Conservation (phyloP, 2,797 vertebrate genomes). For the Sebastes wilsoni region DNA sequence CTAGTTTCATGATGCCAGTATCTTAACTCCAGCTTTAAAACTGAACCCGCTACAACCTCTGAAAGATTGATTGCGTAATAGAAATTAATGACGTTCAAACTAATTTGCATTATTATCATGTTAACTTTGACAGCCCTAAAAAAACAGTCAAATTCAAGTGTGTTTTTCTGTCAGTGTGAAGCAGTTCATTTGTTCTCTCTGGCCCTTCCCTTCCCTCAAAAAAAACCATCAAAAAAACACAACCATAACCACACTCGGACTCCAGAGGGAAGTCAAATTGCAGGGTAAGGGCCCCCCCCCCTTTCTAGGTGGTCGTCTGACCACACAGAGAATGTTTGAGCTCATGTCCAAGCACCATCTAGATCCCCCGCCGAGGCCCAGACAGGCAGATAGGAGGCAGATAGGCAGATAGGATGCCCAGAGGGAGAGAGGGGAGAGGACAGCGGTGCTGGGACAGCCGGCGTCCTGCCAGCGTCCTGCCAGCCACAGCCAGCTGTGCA, state of each 20-base stretch:
- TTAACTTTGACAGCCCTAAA: neutral
- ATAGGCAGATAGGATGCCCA: conserved; percentile 9
- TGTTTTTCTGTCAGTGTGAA: neutral
- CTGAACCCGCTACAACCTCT: too few species aligned
- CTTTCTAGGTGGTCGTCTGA: neutral
- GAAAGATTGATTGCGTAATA: too few species aligned
- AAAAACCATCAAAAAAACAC: neutral
- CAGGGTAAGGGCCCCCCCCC: neutral
- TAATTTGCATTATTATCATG: too few species aligned
- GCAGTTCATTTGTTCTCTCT: neutral
- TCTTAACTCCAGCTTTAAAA: too few species aligned
- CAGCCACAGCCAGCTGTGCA: conserved; percentile 70
- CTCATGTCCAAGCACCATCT: conserved; percentile 11
- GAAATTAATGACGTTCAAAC: too few species aligned
- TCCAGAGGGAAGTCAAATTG: conserved; percentile 42
- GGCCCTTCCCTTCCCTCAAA: neutral
- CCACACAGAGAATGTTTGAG: conserved; percentile 33
- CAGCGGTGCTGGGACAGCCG: conserved; percentile 15
- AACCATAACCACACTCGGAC: conserved; percentile 21
- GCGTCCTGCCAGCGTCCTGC: conserved; percentile 48
- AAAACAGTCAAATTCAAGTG: neutral
- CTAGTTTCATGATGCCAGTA: too few species aligned
- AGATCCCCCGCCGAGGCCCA: conserved; percentile 22
- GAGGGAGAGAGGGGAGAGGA: conserved; percentile 21
- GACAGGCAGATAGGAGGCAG: conserved; percentile 19